Evolutionary conservation across 1,140 invertebrate species (phyloP), one percentile per base, ranked within the genome.

Genomic region (Drosophila miranda): DNA sequence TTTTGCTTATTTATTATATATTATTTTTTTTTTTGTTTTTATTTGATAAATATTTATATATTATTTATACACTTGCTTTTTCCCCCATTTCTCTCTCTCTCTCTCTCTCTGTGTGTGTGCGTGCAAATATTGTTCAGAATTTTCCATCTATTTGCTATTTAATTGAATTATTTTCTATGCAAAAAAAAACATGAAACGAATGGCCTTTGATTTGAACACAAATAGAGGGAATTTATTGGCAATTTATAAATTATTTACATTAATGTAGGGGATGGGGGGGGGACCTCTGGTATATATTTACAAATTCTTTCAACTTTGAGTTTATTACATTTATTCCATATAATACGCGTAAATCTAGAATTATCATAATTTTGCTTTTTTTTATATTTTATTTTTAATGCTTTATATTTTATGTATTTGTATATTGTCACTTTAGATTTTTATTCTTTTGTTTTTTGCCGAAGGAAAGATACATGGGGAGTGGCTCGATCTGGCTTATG

Each of bases 1-100:
- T 86, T 84, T 71, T 58, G 63, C 57, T 70, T 84, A 84, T 69
- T 80, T 76, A 66, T 59, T 76, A 58, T 46, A 55, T 48, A 61
- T 46, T 48, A 50, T 61, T 61, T 13, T 45, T 16, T 16, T 61
- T 13, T 45, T 16, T 16, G 55, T 13, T 45, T 58, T 68, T 67
- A 14, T 59, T 62, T 50, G 11, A 19, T 48, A 28, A 52, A 56
- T 43, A 38, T 60, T 58, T 76, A 50, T 62, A 62, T 68, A 26
- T 28, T 59, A 16, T 58, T 75, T 71, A 63, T 57, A 60, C 57
- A 58, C 56, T 45, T n/a, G 53, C 43, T 51, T 49, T 49, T 28
- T 49, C 30, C 38, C 34, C 14, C 23, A 34, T 71, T 63, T 73
- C 16, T 16, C 16, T 16, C 1, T 1, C 16, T 16, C 16, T 16